phyloP scores from a whole-genome alignment of 1,140 invertebrate species.

The Lineus longissimus region DNA sequence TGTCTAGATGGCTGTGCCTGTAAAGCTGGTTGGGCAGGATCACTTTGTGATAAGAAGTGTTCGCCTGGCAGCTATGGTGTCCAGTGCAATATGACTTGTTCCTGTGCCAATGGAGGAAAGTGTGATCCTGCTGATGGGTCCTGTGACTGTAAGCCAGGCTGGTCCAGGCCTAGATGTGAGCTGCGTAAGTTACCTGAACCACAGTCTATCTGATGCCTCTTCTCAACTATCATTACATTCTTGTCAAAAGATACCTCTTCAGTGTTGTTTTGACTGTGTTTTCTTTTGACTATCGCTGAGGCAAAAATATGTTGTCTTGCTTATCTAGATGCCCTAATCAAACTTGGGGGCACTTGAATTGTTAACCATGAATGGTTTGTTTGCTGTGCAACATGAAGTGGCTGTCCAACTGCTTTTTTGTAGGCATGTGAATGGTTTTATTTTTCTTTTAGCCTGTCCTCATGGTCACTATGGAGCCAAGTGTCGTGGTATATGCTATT shows the following conservation, averaged over 20 bases:
- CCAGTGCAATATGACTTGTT: conserved; percentile 12
- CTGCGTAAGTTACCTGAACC: conserved; percentile 6
- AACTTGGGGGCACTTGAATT: too few relatives aligned
- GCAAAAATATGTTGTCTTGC: too few relatives aligned
- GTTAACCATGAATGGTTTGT: too few relatives aligned
- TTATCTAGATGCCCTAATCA: too few relatives aligned
- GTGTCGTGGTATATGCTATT: conserved; percentile 19
- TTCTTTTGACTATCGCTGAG: too few relatives aligned
- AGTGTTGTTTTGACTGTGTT: too few relatives aligned
- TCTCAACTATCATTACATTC: too few relatives aligned
- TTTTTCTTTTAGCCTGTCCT: conserved; percentile 17
- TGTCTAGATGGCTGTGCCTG: conserved; percentile 44
- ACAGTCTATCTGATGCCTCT: not conserved
- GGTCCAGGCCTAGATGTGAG: conserved; percentile 17
- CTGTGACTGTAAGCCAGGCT: conserved; percentile 20
- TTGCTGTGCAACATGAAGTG: too few relatives aligned
- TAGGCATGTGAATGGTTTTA: not conserved
- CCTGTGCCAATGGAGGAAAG: conserved; percentile 9
- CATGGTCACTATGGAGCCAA: conserved; percentile 18
- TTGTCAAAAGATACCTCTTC: too few relatives aligned
- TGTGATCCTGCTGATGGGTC: conserved; percentile 18
- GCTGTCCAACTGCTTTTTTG: too few relatives aligned
- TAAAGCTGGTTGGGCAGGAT: conserved; percentile 32
- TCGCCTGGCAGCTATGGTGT: not conserved
- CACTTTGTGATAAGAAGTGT: conserved; percentile 16